Conservation (phyloP, 2,888 invertebrate genomes). For the Kryphioiulus occultus region DNA sequence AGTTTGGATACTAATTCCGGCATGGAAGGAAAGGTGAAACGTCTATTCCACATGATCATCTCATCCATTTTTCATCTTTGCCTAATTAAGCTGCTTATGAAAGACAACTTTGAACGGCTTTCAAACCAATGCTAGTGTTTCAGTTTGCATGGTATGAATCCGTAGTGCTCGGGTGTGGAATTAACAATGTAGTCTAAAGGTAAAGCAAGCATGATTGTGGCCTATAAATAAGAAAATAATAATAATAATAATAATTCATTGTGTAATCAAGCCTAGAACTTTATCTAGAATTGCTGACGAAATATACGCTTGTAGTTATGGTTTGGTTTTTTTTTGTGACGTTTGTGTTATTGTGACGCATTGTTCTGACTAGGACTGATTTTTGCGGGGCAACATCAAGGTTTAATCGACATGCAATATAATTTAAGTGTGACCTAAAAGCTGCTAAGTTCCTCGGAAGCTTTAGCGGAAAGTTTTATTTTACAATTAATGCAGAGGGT, state of each 20-base stretch:
- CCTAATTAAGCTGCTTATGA: neutral
- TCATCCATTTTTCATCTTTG: neutral
- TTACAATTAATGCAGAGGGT: too few relatives aligned
- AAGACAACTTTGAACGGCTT: neutral
- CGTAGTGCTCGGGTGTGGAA: slow-evolving; percentile 12
- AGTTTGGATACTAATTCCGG: neutral
- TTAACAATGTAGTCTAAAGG: neutral
- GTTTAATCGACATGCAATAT: neutral
- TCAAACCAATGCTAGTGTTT: neutral
- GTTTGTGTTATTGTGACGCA: neutral
- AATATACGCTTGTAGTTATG: neutral
- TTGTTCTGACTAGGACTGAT: neutral
- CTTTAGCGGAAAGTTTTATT: too few relatives aligned
- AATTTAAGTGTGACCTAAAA: too few relatives aligned
- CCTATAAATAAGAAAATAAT: neutral
- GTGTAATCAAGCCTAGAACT: neutral
- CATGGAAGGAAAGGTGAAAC: neutral
- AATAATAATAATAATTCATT: neutral
- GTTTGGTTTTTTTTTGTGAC: neutral
- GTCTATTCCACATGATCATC: neutral
- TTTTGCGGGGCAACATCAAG: neutral
- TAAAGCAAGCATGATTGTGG: slow-evolving; percentile 35
- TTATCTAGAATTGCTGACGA: neutral
- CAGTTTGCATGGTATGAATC: neutral
- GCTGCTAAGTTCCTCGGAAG: too few relatives aligned